Evolutionary conservation across 2,113 vertebrate species (phyloP).

Genomic region (Vanacampus margaritifer): DNA sequence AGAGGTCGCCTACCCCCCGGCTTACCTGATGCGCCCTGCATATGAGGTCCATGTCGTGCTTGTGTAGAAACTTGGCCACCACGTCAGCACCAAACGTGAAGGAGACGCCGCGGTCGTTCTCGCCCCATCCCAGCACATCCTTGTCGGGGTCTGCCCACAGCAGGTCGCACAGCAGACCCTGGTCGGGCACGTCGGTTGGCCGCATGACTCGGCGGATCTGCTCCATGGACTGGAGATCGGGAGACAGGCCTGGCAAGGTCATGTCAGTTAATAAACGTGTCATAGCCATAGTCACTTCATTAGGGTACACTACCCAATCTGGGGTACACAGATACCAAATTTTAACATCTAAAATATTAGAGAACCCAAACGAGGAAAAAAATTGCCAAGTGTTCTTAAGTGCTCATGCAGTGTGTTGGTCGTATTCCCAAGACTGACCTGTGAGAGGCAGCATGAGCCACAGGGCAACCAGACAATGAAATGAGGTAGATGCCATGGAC

Average conservation of each 20-base stretch:
- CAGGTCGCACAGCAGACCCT: conserved; percentile 83
- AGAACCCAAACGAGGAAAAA: too few relatives aligned
- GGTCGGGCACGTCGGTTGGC: conserved; percentile 89
- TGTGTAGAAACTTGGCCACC: conserved; percentile 81
- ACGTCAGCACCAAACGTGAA: conserved; percentile 79
- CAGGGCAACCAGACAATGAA: too few relatives aligned
- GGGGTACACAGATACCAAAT: too few relatives aligned
- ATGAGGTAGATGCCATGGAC: too few relatives aligned
- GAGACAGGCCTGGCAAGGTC: conserved; percentile 67
- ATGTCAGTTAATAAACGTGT: neutral
- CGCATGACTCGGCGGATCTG: conserved; percentile 93
- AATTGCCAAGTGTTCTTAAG: too few relatives aligned
- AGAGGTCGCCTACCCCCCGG: neutral
- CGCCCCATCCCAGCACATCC: conserved; percentile 79
- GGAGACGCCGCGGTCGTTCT: conserved; percentile 78
- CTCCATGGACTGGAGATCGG: conserved; percentile 80
- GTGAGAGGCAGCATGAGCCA: too few relatives aligned
- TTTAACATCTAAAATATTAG: too few relatives aligned
- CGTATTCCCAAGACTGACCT: too few relatives aligned
- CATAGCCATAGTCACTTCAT: neutral
- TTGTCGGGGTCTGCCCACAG: conserved; percentile 97
- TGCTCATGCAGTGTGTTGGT: too few relatives aligned
- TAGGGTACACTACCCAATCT: neutral
- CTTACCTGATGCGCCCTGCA: conserved; percentile 79
- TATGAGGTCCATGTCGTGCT: conserved; percentile 83